Percentiles rank a stretch among this genome's conserved stretches.
Evolutionary conservation across 1,140 invertebrate species (phyloP).

Genomic region (Tetragnatha versicolor): DNA sequence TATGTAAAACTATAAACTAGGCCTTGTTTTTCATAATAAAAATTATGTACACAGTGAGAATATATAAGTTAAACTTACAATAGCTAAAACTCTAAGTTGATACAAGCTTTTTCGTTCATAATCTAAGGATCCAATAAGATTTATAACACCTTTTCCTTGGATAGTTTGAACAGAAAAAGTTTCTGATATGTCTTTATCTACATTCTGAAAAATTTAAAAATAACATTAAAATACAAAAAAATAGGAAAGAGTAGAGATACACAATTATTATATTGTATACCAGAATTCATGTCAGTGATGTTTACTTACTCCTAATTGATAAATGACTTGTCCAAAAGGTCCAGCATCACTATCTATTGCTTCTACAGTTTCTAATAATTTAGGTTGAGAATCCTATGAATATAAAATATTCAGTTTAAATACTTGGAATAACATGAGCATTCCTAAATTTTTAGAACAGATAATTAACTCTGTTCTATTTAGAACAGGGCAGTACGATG

Average conservation of each 20-base stretch:
- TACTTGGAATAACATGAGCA: not conserved
- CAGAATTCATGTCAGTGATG: not conserved
- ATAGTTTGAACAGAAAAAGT: slow-evolving; percentile 82
- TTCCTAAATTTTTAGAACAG: no score
- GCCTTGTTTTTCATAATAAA: not conserved
- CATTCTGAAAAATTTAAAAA: slow-evolving; percentile 68
- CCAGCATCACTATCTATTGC: slow-evolving; percentile 89
- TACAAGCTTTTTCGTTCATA: slow-evolving; percentile 89
- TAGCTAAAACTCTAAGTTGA: slow-evolving; percentile 82
- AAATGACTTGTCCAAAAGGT: slow-evolving; percentile 82
- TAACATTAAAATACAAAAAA: not conserved
- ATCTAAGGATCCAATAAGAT: slow-evolving; percentile 78
- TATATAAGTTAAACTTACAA: slow-evolving; percentile 66
- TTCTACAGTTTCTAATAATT: slow-evolving; percentile 80
- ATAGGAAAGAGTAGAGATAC: not conserved
- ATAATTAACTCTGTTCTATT: no score
- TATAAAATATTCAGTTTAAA: slow-evolving; percentile 4
- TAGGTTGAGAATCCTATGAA: slow-evolving; percentile 71
- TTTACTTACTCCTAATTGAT: slow-evolving; percentile 58
- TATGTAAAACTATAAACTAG: not conserved
- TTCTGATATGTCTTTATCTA: slow-evolving; percentile 75
- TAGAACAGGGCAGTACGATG: no score
- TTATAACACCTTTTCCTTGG: slow-evolving; percentile 86
- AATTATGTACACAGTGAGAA: not conserved
- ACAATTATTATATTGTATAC: not conserved